Evolutionary conservation across 2,888 invertebrate species (phyloP).

Genomic region (Pherbina coryleti): DNA sequence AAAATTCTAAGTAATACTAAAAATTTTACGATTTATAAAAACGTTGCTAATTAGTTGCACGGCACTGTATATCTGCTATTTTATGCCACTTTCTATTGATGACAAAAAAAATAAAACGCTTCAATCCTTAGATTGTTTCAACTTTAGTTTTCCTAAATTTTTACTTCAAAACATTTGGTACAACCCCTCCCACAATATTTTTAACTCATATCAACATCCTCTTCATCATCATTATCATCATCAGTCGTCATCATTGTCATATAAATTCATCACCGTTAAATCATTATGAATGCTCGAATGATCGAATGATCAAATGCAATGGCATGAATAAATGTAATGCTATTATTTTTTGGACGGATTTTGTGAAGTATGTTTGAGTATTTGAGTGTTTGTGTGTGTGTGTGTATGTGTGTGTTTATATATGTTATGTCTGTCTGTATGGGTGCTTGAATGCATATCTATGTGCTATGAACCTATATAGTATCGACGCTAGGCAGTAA

Average conservation of each 20-base stretch:
- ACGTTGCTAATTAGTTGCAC: no score
- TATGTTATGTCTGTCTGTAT: no score
- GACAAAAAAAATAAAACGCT: no score
- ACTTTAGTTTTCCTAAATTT: no score
- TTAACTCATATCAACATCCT: background rate
- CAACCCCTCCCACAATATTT: no score
- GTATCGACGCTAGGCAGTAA: background rate
- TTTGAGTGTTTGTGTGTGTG: constrained; percentile 30
- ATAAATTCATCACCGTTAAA: constrained; percentile 11
- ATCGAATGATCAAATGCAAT: constrained; percentile 12
- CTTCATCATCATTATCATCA: background rate
- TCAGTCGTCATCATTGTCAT: background rate
- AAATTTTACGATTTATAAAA: no score
- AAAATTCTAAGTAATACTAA: no score
- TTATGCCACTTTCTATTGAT: no score
- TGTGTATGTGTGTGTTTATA: constrained; percentile 16
- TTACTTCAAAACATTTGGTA: no score
- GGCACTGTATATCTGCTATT: no score
- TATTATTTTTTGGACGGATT: constrained; percentile 48
- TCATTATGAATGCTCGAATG: background rate
- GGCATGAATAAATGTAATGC: constrained; percentile 18
- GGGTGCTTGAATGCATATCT: constrained; percentile 23
- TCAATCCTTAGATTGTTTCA: no score
- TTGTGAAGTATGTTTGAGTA: constrained; percentile 41
- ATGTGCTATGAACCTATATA: background rate